phyloP scores from a whole-genome alignment of 2,888 invertebrate genomes.

The Drosophila eohydei region DNA sequence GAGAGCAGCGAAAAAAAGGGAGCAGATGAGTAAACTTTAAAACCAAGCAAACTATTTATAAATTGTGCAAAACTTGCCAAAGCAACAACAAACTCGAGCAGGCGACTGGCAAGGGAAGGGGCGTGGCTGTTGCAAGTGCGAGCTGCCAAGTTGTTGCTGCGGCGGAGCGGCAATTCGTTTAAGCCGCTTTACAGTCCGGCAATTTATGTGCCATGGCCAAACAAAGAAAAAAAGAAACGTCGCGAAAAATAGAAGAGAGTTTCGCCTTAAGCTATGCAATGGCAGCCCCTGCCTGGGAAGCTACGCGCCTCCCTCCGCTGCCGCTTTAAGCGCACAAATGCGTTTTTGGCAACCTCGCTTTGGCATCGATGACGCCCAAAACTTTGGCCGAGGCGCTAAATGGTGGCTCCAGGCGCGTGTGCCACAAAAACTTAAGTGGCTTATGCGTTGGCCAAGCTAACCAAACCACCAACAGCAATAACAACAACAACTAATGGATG shows the following conservation, averaged over 20 bases:
- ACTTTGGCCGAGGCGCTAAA: constrained; percentile 74
- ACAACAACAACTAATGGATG: constrained; percentile 21
- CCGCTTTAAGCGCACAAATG: constrained; percentile 44
- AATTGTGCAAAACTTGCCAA: constrained; percentile 73
- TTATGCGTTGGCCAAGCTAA: constrained; percentile 72
- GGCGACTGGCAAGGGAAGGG: background rate
- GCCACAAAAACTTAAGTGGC: constrained; percentile 80
- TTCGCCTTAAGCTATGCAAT: constrained; percentile 73
- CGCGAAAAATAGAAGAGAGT: constrained; percentile 17
- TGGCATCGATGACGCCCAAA: constrained; percentile 76
- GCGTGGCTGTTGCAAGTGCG: constrained; percentile 32
- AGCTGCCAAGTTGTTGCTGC: constrained; percentile 73
- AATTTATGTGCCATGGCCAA: constrained; percentile 73
- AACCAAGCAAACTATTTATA: constrained; percentile 73
- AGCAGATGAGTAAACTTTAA: constrained; percentile 67
- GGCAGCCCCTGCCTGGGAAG: background rate
- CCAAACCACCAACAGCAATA: constrained; percentile 26
- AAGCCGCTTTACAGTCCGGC: constrained; percentile 75
- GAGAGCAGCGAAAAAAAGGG: constrained; percentile 14
- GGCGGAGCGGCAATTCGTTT: constrained; percentile 76
- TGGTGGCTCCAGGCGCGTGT: constrained; percentile 80
- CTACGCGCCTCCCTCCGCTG: background rate
- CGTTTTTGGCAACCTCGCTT: constrained; percentile 66
- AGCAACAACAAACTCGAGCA: constrained; percentile 25
- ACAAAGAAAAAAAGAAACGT: constrained; percentile 1